Evolutionary conservation across 2,888 invertebrate species (phyloP), one percentile per base, ranked within the genome.

Genomic region (Dinocampus coccinellae): DNA sequence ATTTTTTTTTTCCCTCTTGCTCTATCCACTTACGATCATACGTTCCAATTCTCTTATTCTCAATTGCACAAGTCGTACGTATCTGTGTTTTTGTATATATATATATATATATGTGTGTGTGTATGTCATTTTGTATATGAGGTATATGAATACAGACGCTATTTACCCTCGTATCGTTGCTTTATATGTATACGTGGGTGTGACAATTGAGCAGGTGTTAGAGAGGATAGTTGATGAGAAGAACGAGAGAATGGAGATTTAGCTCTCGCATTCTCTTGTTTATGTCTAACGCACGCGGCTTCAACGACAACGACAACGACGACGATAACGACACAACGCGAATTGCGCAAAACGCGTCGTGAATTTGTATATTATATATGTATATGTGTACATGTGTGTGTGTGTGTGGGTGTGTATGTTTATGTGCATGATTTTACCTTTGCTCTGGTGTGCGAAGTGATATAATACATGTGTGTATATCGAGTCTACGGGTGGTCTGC

Each of bases 41-140:
- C n/a, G n/a, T n/a, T n/a, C n/a, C n/a, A n/a, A n/a, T n/a, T n/a
- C n/a, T n/a, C n/a, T n/a, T n/a, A n/a, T n/a, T n/a, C n/a, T n/a
- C n/a, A n/a, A n/a, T n/a, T n/a, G n/a, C n/a, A n/a, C n/a, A n/a
- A n/a, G n/a, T n/a, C n/a, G n/a, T n/a, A n/a, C n/a, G n/a, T n/a
- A n/a, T n/a, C n/a, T n/a, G n/a, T n/a, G n/a, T n/a, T n/a, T n/a
- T n/a, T n/a, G n/a, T 39, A 34, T 20, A 29, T 29, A n/a, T n/a
- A n/a, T n/a, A n/a, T n/a, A n/a, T n/a, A n/a, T n/a, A n/a, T n/a
- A 29, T 29, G 7, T 29, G 7, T 62, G 65, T 79, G 80, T 82
- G 80, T 79, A 78, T 81, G 82, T 82, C 81, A 83, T 78, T 77
- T 73, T 72, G 77, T 73, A 80, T 73, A 80, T 76, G 78, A 78